phyloP scores from a whole-genome alignment of 2,888 invertebrate species.

The Hypolimnas misippus region DNA sequence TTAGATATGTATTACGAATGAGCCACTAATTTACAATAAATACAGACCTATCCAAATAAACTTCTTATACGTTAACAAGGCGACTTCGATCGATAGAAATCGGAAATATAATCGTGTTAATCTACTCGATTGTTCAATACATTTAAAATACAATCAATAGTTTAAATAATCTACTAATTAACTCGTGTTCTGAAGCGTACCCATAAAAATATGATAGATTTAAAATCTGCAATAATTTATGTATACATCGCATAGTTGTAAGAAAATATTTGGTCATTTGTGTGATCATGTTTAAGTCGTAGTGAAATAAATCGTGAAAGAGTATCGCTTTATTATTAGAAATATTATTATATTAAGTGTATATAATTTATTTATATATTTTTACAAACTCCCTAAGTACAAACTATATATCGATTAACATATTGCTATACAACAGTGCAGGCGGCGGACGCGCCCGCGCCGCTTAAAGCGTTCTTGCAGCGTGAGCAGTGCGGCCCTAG shows the following conservation, averaged over 20 bases:
- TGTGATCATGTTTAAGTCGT: slow-evolving; percentile 42
- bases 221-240: slow-evolving; percentile 16
- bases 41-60: slow-evolving; percentile 37
- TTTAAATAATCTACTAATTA: slow-evolving; percentile 24
- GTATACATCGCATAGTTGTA: slow-evolving; percentile 45
- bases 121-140: slow-evolving; percentile 30
- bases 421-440: slow-evolving; percentile 42
- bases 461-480: slow-evolving; percentile 10
- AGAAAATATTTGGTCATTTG: slow-evolving; percentile 61
- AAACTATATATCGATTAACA: slow-evolving; percentile 34
- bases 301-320: slow-evolving; percentile 44
- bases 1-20: slow-evolving; percentile 44
- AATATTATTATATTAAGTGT: slow-evolving; percentile 41
- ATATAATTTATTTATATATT: slow-evolving; percentile 48
- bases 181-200: slow-evolving; percentile 25
- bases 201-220: slow-evolving; percentile 27
- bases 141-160: slow-evolving; percentile 23
- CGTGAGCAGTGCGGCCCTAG: slow-evolving; percentile 13
- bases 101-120: slow-evolving; percentile 13
- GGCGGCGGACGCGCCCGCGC: slow-evolving; percentile 20
- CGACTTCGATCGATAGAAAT: slow-evolving; percentile 28
- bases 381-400: slow-evolving; percentile 47
- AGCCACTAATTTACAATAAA: slow-evolving; percentile 34
- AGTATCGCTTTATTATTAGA: slow-evolving; percentile 51
- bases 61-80: slow-evolving; percentile 40